phyloP scores from a whole-genome alignment of 2,113 vertebrate species.

The Aptenodytes forsteri region DNA sequence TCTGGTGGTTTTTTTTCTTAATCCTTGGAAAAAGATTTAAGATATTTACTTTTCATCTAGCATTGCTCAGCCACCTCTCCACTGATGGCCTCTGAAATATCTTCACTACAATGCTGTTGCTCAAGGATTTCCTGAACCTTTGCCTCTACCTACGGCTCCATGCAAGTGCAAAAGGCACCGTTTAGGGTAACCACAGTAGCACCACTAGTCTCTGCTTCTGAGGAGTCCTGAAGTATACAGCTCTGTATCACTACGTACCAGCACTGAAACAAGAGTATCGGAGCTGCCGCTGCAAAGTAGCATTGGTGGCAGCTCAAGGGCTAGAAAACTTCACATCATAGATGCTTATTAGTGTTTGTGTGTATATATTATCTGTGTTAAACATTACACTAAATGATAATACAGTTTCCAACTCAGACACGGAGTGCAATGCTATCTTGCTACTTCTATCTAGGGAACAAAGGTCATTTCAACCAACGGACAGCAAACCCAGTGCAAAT shows the following conservation, averaged over 20 bases:
- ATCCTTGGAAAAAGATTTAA: not conserved
- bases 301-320: not conserved
- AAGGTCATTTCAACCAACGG: not conserved
- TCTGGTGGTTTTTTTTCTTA: not conserved
- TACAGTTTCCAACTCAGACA: not conserved
- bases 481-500: not conserved
- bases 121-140: not conserved
- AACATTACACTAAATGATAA: not conserved
- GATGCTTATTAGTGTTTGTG: not conserved
- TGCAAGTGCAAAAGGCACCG: not conserved
- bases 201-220: too few relatives aligned
- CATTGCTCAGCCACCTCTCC: not conserved
- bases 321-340: not conserved
- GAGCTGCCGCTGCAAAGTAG: not conserved
- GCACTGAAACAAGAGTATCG: not conserved
- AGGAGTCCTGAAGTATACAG: not conserved
- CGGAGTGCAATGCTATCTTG: not conserved
- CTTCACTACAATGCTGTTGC: not conserved
- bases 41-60: not conserved
- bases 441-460: not conserved
- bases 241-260: not conserved
- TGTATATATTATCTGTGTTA: not conserved
- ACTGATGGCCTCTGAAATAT: not conserved
- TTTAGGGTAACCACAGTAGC: not conserved
- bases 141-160: not conserved